Evolutionary conservation across 2,113 vertebrate genomes (phyloP).

Genomic region (Forbesichthys agassizii): DNA sequence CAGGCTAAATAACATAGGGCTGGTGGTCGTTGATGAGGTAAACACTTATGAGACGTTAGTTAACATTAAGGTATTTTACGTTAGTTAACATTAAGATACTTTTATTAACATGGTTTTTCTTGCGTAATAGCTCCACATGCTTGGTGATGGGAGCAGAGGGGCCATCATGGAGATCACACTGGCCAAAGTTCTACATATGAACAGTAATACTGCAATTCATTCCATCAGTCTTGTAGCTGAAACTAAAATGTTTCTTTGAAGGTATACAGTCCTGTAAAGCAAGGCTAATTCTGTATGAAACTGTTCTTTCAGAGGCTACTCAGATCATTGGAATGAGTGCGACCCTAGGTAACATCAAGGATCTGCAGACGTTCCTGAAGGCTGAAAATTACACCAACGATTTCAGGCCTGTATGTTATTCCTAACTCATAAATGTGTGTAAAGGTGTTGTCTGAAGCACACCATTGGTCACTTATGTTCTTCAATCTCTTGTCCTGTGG

Average conservation of each 20-base stretch:
- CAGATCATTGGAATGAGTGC: constrained; percentile 98
- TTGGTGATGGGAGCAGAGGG: constrained; percentile 90
- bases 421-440: neutral
- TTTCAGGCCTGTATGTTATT: constrained; percentile 88
- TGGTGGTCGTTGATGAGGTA: constrained; percentile 96
- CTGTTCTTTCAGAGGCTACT: constrained; percentile 76
- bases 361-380: constrained; percentile 88
- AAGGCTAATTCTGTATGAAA: neutral
- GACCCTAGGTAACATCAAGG: constrained; percentile 88
- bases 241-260: neutral
- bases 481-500: no score
- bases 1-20: constrained; percentile 80
- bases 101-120: neutral
- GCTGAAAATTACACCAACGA: constrained; percentile 88
- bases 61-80: neutral
- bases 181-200: constrained; percentile 85
- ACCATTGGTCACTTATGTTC: neutral
- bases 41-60: neutral
- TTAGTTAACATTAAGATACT: neutral
- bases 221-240: neutral
- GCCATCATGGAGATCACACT: constrained; percentile 89
- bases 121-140: constrained; percentile 89
- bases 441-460: neutral
- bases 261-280: neutral
- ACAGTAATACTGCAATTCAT: constrained; percentile 78